These are phyloP conservation scores for Cryptus viduatorius DNA, from an alignment of 2,888 invertebrate species.

Conservation along the genomic window DNA sequence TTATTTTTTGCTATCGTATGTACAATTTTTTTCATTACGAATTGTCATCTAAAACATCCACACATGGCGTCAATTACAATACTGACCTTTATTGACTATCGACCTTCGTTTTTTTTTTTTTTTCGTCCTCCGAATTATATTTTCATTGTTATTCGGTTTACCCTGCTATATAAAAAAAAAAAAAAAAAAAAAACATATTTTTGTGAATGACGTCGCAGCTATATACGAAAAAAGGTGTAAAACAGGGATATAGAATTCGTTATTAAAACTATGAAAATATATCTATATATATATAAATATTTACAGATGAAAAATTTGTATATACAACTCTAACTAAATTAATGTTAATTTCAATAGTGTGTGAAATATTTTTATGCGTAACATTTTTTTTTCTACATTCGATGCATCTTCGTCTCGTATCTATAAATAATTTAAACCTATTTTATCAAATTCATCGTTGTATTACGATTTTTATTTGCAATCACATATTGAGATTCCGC, in stretches of 20 bases:
- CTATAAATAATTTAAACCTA: conserved; percentile 15
- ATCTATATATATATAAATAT: conserved; percentile 14
- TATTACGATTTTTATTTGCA: not conserved
- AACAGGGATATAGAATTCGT: not conserved
- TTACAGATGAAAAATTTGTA: conserved; percentile 5
- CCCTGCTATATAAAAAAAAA: conserved; percentile 8
- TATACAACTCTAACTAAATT: conserved; percentile 20
- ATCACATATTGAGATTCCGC: conserved; percentile 30
- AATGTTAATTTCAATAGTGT: conserved; percentile 7
- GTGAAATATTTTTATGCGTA: not conserved
- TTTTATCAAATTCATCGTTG: conserved; percentile 3
- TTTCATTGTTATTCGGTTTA: not conserved
- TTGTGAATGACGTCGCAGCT: conserved; percentile 16
- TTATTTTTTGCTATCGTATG: not conserved
- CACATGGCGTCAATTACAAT: conserved; percentile 69
- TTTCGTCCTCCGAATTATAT: not conserved
- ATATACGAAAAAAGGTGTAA: not conserved
- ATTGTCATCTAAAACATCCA: conserved; percentile 27
- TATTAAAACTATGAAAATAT: not conserved
- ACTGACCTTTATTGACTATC: conserved; percentile 79
- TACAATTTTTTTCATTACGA: conserved; percentile 17
- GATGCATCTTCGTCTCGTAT: conserved; percentile 3
- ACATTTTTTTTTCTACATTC: conserved; percentile 2
- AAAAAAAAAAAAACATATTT: conserved; percentile 17
- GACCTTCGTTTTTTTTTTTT: conserved; percentile 26